Evolutionary conservation across 2,888 invertebrate species (phyloP).

Genomic region (Pachymerium ferrugineum): DNA sequence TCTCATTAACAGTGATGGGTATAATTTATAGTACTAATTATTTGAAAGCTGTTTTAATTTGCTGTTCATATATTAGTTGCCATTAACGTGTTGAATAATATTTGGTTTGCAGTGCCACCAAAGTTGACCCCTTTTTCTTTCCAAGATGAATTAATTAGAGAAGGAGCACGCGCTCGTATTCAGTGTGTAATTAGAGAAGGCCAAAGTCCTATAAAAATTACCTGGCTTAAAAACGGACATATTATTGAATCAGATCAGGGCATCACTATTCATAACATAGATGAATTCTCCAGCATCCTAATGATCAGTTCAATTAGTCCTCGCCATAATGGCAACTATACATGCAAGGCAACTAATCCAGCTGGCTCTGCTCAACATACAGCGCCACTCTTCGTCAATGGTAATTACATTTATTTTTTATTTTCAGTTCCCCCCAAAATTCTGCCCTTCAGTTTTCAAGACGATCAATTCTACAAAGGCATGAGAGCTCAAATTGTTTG

Average conservation of each 20-base stretch:
- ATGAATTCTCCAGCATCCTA: constrained; percentile 31
- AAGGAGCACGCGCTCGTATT: constrained; percentile 10
- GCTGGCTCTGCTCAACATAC: constrained; percentile 19
- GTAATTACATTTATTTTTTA: constrained; percentile 12
- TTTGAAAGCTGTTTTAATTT: not conserved
- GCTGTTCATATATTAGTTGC: not conserved
- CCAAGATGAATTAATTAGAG: not conserved
- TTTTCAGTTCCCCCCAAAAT: too few species aligned
- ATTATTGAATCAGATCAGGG: constrained; percentile 40
- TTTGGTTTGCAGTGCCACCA: constrained; percentile 16
- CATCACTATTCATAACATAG: constrained; percentile 40
- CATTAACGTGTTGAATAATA: not conserved
- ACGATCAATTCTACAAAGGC: too few species aligned
- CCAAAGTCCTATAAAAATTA: constrained; percentile 45
- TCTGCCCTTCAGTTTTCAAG: too few species aligned
- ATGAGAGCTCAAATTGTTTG: too few species aligned
- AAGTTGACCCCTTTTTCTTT: constrained; percentile 15
- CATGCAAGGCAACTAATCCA: constrained; percentile 4
- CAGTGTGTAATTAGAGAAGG: constrained; percentile 36
- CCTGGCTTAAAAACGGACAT: constrained; percentile 45
- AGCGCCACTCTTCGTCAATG: constrained; percentile 20
- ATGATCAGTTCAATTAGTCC: constrained; percentile 5
- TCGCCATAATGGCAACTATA: constrained; percentile 29
- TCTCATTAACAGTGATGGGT: not conserved
- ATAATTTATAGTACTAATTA: not conserved